A percentile compares a stretch with the other conserved stretches of the same genome.
These are phyloP conservation scores for Montipora sp. DNA, from an alignment of 64 coral and sea anemone species.

Conservation along the genomic window DNA sequence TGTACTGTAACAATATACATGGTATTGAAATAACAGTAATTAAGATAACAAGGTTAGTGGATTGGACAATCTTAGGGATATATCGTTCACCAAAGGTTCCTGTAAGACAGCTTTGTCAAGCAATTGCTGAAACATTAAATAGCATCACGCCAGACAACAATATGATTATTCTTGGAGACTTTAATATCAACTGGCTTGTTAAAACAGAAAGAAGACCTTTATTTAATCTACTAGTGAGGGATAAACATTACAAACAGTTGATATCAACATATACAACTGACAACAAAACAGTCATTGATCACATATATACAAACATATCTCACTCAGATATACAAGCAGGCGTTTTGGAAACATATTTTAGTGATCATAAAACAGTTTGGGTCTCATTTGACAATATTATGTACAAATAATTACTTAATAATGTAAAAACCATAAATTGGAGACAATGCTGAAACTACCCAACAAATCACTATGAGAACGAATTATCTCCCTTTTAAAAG, in stretches of 20 bases:
- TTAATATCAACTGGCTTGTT: conserved; percentile 49
- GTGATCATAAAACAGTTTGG: neutral
- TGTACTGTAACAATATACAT: neutral
- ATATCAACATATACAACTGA: conserved; percentile 12
- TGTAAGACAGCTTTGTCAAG: conserved; percentile 14
- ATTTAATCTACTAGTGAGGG: neutral
- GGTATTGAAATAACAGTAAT: neutral
- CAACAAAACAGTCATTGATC: neutral
- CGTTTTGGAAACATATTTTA: conserved; percentile 5
- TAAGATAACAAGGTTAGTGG: neutral
- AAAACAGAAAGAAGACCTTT: conserved; percentile 3
- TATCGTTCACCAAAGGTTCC: neutral
- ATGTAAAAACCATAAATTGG: too few species aligned
- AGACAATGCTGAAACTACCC: too few species aligned
- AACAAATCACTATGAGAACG: too few species aligned
- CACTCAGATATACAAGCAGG: neutral
- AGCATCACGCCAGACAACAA: neutral
- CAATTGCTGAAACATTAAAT: neutral
- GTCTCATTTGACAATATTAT: too few species aligned
- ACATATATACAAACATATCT: conserved; percentile 30
- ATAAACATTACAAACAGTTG: neutral
- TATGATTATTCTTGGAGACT: conserved; percentile 28
- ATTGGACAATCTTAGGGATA: neutral
- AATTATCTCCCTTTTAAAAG: too few species aligned
- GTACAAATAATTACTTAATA: too few species aligned